phyloP scores from a whole-genome alignment of 2,113 vertebrate species.

The Atractosteus spatula region DNA sequence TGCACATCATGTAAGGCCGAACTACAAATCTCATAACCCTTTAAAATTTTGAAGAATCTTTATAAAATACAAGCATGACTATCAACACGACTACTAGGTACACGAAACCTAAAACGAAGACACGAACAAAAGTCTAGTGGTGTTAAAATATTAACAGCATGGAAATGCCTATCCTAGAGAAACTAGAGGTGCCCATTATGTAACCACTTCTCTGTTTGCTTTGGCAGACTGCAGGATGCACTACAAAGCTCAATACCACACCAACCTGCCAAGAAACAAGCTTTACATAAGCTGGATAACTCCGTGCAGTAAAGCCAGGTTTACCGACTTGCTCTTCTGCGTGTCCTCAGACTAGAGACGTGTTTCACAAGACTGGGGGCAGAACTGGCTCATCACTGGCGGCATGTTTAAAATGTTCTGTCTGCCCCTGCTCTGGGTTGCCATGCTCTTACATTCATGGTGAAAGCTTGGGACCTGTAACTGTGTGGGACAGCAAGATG shows the following conservation, averaged over 20 bases:
- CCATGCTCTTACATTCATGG: background rate
- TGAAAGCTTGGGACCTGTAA: background rate
- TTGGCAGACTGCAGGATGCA: constrained; percentile 4
- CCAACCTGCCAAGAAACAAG: constrained; percentile 7
- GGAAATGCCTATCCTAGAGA: background rate
- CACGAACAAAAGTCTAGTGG: too few species aligned
- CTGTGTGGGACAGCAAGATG: background rate
- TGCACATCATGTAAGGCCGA: too few species aligned
- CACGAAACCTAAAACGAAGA: too few species aligned
- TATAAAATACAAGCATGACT: too few species aligned
- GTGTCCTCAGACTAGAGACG: background rate
- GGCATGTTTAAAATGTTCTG: background rate
- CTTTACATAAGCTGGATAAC: constrained; percentile 3
- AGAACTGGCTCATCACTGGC: background rate
- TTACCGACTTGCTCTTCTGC: constrained; percentile 1
- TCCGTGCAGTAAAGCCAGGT: background rate
- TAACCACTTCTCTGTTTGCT: constrained; percentile 10
- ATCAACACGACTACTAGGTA: too few species aligned
- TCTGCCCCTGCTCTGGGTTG: background rate
- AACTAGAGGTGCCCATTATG: constrained; percentile 1
- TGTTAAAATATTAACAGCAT: too few species aligned
- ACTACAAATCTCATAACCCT: too few species aligned
- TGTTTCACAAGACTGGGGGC: background rate
- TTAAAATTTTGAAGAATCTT: too few species aligned
- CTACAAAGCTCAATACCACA: constrained; percentile 22